Percentiles rank a stretch among this genome's conserved stretches.
Evolutionary conservation across 2,888 invertebrate genomes (phyloP).

Genomic region (Ormyrus nitidulus): DNA sequence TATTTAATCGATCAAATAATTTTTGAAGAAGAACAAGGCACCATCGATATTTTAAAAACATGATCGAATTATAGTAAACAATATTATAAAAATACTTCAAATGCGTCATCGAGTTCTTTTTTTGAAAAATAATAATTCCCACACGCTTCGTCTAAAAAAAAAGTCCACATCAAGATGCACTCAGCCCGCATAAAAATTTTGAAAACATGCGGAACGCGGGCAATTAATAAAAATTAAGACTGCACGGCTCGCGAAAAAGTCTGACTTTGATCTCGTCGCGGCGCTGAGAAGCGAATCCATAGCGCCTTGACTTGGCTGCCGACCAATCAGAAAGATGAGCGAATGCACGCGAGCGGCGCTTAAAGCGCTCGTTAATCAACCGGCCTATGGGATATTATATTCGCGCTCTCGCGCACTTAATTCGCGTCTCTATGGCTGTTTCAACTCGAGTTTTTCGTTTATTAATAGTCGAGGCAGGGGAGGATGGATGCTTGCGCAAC

Average conservation of each 20-base stretch:
- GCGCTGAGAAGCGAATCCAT: constrained; percentile 3
- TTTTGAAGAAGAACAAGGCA: too few relatives aligned
- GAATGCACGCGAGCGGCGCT: constrained; percentile 33
- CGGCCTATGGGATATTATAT: constrained; percentile 55
- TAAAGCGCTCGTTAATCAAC: constrained; percentile 56
- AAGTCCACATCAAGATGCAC: too few relatives aligned
- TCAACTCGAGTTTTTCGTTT: constrained; percentile 7
- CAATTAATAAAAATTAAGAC: constrained; percentile 34
- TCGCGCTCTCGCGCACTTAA: constrained; percentile 9
- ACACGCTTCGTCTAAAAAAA: too few relatives aligned
- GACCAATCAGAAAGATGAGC: constrained; percentile 59
- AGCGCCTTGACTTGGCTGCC: constrained; percentile 36
- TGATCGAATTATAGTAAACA: too few relatives aligned
- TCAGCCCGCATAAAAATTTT: too few relatives aligned
- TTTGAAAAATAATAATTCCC: too few relatives aligned
- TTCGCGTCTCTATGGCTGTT: background rate
- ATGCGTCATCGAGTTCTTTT: too few relatives aligned
- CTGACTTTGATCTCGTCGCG: constrained; percentile 28
- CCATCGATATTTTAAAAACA: too few relatives aligned
- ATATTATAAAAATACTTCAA: too few relatives aligned
- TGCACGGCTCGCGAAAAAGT: background rate
- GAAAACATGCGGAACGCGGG: background rate
- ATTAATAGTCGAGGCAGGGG: background rate
- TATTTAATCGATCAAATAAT: too few relatives aligned
- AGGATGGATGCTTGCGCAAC: constrained; percentile 24